Percentiles rank a stretch among this genome's conserved stretches.
phyloP scores from a whole-genome alignment of 2,797 vertebrate species.

The Scolopax bukidnonensis region DNA sequence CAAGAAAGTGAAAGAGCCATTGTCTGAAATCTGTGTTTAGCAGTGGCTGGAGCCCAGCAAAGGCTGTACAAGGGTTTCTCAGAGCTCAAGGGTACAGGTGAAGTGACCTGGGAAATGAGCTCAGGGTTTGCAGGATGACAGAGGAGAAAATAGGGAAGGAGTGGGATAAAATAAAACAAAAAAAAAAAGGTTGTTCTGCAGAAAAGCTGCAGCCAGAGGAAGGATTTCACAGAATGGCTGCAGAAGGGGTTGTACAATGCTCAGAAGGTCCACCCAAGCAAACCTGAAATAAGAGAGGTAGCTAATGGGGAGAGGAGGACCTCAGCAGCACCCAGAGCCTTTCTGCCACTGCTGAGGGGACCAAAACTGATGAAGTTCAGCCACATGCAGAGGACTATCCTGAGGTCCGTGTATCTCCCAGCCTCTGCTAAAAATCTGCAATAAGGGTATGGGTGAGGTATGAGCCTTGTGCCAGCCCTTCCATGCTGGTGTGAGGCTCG shows the following conservation, averaged over 20 bases:
- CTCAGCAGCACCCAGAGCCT: accelerated
- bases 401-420: background rate
- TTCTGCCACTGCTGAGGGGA: background rate
- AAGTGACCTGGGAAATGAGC: background rate
- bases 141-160: background rate
- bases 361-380: background rate
- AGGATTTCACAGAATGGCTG: background rate
- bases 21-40: background rate
- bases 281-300: background rate
- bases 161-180: background rate
- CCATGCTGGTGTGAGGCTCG: background rate
- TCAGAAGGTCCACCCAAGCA: background rate
- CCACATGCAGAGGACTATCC: background rate
- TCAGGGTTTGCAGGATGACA: background rate
- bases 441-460: background rate
- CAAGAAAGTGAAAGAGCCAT: background rate
- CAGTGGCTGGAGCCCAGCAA: background rate
- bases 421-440: background rate
- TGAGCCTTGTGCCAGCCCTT: background rate
- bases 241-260: background rate
- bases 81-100: background rate
- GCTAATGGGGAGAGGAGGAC: background rate
- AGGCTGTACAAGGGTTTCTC: background rate
- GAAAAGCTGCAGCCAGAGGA: background rate
- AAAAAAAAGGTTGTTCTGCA: background rate